A percentile compares a stretch with the other conserved stretches of the same genome.
Evolutionary conservation across 2,888 invertebrate genomes (phyloP).

Genomic region (Taenaris catops): DNA sequence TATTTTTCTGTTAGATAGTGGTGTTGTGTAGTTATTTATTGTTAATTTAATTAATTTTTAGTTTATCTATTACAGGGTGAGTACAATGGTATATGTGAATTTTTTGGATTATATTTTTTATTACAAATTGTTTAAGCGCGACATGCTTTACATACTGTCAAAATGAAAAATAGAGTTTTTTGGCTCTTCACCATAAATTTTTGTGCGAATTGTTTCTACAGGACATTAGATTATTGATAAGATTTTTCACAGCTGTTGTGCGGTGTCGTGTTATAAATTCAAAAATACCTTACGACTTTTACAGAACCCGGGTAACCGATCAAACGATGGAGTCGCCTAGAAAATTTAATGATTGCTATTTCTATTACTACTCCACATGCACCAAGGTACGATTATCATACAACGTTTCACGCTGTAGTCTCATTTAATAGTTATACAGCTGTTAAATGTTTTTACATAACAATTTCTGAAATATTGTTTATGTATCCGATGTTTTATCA

Average conservation of each 20-base stretch:
- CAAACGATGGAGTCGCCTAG: constrained; percentile 84
- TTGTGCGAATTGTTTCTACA: constrained; percentile 9
- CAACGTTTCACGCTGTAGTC: no score
- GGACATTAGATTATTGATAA: constrained; percentile 4
- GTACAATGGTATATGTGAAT: constrained; percentile 33
- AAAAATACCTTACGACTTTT: constrained; percentile 32
- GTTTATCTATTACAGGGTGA: constrained; percentile 60
- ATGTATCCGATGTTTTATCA: constrained; percentile 14
- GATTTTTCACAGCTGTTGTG: constrained; percentile 36
- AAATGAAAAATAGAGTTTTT: constrained; percentile 55
- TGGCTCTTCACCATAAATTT: constrained; percentile 17
- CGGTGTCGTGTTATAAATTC: constrained; percentile 27
- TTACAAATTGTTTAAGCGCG: constrained; percentile 56
- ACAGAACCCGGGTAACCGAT: constrained; percentile 59
- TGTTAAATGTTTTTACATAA: constrained; percentile 17
- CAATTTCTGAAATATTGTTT: constrained; percentile 15
- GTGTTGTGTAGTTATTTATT: constrained; percentile 64
- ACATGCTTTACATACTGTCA: constrained; percentile 65
- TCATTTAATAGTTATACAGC: no score
- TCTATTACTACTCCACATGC: constrained; percentile 93
- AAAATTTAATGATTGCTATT: constrained; percentile 92
- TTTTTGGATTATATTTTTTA: constrained; percentile 41
- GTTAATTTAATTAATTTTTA: constrained; percentile 69
- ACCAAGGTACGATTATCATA: constrained; percentile 83
- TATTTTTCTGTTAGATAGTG: constrained; percentile 65